These are phyloP conservation scores for Drosophila elegans DNA, from an alignment of 1,140 invertebrate species.

Conservation along the genomic window DNA sequence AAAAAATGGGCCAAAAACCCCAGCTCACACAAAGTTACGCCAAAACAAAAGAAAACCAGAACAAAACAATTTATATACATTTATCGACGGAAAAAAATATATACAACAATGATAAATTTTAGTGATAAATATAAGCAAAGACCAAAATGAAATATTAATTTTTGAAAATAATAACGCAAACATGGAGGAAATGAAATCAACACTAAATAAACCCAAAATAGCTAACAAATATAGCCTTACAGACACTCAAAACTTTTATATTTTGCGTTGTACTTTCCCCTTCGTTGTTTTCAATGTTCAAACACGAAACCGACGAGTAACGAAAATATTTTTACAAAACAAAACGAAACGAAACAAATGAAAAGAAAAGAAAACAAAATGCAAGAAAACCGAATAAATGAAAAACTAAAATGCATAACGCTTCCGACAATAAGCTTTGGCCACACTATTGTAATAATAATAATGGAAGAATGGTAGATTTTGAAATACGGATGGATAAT, in stretches of 20 bases:
- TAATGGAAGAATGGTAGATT: constrained; percentile 26
- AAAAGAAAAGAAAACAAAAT: constrained; percentile 25
- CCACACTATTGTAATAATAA: constrained; percentile 61
- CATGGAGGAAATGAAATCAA: constrained; percentile 18
- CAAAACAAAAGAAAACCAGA: constrained; percentile 33
- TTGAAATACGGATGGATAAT: constrained; percentile 16
- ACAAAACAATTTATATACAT: constrained; percentile 65
- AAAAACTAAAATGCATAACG: constrained; percentile 70
- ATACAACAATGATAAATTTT: constrained; percentile 52
- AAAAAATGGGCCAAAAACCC: constrained; percentile 20
- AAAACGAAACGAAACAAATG: constrained; percentile 25
- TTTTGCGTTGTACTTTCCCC: constrained; percentile 15
- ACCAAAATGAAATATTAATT: constrained; percentile 59
- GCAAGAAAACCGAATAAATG: constrained; percentile 29
- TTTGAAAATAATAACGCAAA: constrained; percentile 40
- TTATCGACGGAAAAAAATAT: constrained; percentile 51
- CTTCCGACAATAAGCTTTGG: constrained; percentile 83
- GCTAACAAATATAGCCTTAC: constrained; percentile 54
- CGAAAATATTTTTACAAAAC: constrained; percentile 37
- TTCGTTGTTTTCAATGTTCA: constrained; percentile 27
- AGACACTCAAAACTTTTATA: constrained; percentile 18
- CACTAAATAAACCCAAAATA: constrained; percentile 11
- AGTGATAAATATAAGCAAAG: constrained; percentile 69
- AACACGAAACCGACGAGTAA: constrained; percentile 22
- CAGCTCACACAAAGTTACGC: constrained; percentile 61